A percentile compares a stretch with the other conserved stretches of the same genome.
Evolutionary conservation across 2,888 invertebrate genomes (phyloP).

Genomic region (Theodoxus fluviatilis): DNA sequence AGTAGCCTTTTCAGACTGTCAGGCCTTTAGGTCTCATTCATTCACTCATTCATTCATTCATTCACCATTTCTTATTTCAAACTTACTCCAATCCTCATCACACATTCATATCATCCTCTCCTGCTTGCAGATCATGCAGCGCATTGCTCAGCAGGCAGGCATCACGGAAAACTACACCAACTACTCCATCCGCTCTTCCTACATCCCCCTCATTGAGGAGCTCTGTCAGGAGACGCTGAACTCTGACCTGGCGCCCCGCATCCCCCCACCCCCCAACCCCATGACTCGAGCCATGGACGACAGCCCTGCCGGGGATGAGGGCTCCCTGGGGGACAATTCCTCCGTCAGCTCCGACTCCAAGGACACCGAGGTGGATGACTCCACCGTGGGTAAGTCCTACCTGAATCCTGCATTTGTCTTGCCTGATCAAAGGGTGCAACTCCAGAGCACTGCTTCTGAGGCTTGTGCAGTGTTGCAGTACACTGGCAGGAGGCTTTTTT

Average conservation of each 20-base stretch:
- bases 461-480: too few relatives aligned
- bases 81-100: too few relatives aligned
- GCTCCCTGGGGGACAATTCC: constrained; percentile 28
- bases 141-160: constrained; percentile 41
- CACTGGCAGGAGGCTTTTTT: too few relatives aligned
- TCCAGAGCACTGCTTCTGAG: too few relatives aligned
- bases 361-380: constrained; percentile 25
- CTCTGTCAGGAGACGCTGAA: constrained; percentile 40
- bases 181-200: constrained; percentile 53
- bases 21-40: too few relatives aligned
- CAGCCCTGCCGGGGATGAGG: constrained; percentile 22
- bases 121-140: constrained; percentile 42
- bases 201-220: constrained; percentile 51
- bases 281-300: constrained; percentile 13
- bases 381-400: too few relatives aligned
- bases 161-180: constrained; percentile 54
- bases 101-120: too few relatives aligned
- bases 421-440: too few relatives aligned
- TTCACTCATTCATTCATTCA: too few relatives aligned
- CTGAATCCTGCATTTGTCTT: too few relatives aligned
- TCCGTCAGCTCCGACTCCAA: constrained; percentile 29
- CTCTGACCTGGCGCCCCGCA: neutral
- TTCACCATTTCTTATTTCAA: too few relatives aligned
- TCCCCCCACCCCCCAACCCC: neutral
- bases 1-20: too few relatives aligned